Conservation (phyloP, 2,888 invertebrate species). For the Zeuzera pyrina region DNA sequence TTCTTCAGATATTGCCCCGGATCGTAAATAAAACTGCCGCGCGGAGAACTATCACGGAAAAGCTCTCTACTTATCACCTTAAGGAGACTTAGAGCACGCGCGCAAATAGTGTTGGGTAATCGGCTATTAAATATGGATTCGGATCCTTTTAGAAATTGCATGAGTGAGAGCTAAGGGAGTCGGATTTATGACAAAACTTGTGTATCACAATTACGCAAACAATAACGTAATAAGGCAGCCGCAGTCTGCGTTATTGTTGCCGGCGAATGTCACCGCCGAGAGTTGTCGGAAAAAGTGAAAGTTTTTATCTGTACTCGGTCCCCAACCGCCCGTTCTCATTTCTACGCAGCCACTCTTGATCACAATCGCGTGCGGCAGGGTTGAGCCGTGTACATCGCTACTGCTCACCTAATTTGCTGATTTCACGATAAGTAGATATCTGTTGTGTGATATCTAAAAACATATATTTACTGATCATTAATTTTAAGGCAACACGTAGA, state of each 20-base stretch:
- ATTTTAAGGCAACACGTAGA: neutral
- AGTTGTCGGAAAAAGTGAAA: slow-evolving; percentile 64
- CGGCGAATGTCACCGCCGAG: slow-evolving; percentile 51
- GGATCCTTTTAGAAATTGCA: slow-evolving; percentile 3
- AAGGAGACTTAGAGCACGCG: slow-evolving; percentile 21
- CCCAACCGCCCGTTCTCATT: slow-evolving; percentile 59
- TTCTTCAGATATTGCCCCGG: slow-evolving; percentile 59
- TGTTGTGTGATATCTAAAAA: neutral
- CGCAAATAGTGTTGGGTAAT: slow-evolving; percentile 2
- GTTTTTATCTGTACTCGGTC: slow-evolving; percentile 61
- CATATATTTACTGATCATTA: neutral
- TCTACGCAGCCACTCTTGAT: slow-evolving; percentile 56
- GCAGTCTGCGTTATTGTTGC: slow-evolving; percentile 48
- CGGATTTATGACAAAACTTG: slow-evolving; percentile 37
- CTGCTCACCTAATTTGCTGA: neutral
- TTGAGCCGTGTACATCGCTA: no score
- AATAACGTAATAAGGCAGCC: slow-evolving; percentile 54
- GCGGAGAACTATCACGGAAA: slow-evolving; percentile 25
- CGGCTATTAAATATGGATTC: slow-evolving; percentile 1
- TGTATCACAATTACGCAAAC: slow-evolving; percentile 50
- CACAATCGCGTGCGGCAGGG: slow-evolving; percentile 43
- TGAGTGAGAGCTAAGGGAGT: slow-evolving; percentile 16
- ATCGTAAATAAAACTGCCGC: slow-evolving; percentile 15
- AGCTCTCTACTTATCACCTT: slow-evolving; percentile 40
- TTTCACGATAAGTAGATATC: neutral